Evolutionary conservation across 2,888 invertebrate genomes (phyloP), one percentile per base, ranked within the genome.

Genomic region (Parasteatoda lunata): DNA sequence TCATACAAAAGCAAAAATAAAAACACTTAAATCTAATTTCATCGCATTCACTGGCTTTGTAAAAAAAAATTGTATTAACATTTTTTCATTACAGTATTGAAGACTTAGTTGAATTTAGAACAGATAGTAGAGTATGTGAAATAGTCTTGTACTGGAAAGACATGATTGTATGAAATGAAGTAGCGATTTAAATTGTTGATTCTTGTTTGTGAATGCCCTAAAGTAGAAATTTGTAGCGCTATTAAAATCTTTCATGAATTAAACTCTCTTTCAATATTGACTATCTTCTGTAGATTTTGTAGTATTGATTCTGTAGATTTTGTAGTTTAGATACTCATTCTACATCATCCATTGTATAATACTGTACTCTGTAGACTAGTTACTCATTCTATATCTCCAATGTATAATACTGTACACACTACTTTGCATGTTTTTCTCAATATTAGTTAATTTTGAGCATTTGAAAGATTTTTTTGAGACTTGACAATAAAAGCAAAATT

Each of bases 401-500:
- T 30, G 2, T 30, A 30, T 30, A 2, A 30, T 30, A 30, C 30
- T 30, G 30, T 30, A 30, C 30, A 30, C 30, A 30, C 30, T 30
- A 30, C 30, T 80, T 13, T 85, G 85, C 85, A 85, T 85, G 85
- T 71, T 47, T 71, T 77, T 45, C 71, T 65, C 30, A 30, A 49
- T 80, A 13, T 71, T 80, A 80, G 80, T 77, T 30, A 76, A 64
- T 64, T 30, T 79, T 85, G 85, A 85, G 85, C 85, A 85, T 85
- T 85, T 85, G 85, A 85, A 85, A 85, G 85, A 77, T 8, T 30
- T 30, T n/a, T 30, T 30, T 30, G 30, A 30, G 30, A 30, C 30
- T 0, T 30, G 30, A 30, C 30, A 30, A 30, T 30, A 30, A 30
- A 30, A 30, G 30, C 30, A 30, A 30, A 30, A 1, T 30, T 30